These are phyloP conservation scores for Notodonta dromedarius DNA, from an alignment of 2,888 invertebrate species.

Conservation along the genomic window DNA sequence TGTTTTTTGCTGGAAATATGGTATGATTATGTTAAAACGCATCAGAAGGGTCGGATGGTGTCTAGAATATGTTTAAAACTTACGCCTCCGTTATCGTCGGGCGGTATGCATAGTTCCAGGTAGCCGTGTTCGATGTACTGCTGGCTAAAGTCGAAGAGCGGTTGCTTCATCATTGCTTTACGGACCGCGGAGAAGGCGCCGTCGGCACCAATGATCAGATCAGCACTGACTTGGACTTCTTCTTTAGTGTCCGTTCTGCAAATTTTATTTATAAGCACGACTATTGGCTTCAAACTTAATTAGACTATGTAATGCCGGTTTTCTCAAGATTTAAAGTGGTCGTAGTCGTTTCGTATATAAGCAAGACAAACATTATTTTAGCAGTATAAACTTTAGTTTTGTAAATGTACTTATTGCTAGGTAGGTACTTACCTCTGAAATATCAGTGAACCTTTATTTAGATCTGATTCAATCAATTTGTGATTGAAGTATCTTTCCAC, in stretches of 20 bases:
- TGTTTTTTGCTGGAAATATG: slow-evolving; percentile 52
- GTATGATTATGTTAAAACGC: slow-evolving; percentile 22
- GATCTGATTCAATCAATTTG: slow-evolving; percentile 89
- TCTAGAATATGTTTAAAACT: slow-evolving; percentile 36
- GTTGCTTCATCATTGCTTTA: slow-evolving; percentile 90
- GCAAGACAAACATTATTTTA: no score
- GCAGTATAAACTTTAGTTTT: no score
- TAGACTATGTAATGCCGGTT: no score
- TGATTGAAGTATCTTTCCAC: slow-evolving; percentile 92
- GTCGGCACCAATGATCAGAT: slow-evolving; percentile 96
- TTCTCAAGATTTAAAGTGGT: not conserved
- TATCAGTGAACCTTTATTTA: slow-evolving; percentile 87
- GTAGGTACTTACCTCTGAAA: slow-evolving; percentile 87
- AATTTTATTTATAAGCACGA: no score
- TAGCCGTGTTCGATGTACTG: slow-evolving; percentile 98
- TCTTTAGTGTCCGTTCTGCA: slow-evolving; percentile 79
- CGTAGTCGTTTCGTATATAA: no score
- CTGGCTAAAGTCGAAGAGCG: slow-evolving; percentile 94
- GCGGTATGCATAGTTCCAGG: slow-evolving; percentile 94
- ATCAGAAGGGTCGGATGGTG: slow-evolving; percentile 9
- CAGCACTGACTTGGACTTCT: slow-evolving; percentile 83
- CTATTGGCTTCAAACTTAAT: no score
- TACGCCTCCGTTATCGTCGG: slow-evolving; percentile 85
- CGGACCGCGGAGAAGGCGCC: slow-evolving; percentile 97
- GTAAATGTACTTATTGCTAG: not conserved